phyloP scores from a whole-genome alignment of 2,113 vertebrate genomes.

The Phrynosoma platyrhinos region DNA sequence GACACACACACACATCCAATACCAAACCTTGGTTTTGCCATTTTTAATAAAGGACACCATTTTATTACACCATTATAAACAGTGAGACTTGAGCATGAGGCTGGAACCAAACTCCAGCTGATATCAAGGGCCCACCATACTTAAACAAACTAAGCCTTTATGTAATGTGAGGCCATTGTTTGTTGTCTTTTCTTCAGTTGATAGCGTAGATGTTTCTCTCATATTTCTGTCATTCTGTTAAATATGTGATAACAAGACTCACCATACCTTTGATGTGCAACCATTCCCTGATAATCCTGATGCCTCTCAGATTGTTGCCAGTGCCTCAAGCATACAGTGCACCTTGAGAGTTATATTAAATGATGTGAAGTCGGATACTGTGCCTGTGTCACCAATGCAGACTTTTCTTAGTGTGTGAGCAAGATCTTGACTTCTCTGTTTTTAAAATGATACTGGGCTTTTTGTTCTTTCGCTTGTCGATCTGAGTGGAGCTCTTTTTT shows the following conservation, averaged over 20 bases:
- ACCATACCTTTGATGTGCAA: neutral
- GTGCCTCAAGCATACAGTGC: neutral
- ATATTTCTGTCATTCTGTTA: neutral
- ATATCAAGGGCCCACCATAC: no score
- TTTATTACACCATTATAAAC: no score
- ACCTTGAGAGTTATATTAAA: neutral
- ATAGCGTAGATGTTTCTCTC: neutral
- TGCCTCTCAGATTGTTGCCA: neutral
- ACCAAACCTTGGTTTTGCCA: no score
- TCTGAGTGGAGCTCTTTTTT: conserved; percentile 62
- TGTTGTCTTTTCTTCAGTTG: neutral
- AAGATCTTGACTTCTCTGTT: neutral
- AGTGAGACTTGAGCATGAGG: no score
- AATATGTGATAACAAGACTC: neutral
- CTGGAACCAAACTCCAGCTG: no score
- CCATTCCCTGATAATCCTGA: neutral
- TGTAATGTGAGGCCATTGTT: neutral
- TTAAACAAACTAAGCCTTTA: neutral
- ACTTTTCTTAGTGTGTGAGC: neutral
- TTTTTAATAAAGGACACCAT: no score
- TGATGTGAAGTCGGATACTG: neutral
- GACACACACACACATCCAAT: no score
- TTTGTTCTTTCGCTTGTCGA: conserved; percentile 1
- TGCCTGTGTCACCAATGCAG: neutral
- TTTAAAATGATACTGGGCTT: conserved; percentile 13